phyloP scores from a whole-genome alignment of 2,113 vertebrate genomes.

The Lota lota region DNA sequence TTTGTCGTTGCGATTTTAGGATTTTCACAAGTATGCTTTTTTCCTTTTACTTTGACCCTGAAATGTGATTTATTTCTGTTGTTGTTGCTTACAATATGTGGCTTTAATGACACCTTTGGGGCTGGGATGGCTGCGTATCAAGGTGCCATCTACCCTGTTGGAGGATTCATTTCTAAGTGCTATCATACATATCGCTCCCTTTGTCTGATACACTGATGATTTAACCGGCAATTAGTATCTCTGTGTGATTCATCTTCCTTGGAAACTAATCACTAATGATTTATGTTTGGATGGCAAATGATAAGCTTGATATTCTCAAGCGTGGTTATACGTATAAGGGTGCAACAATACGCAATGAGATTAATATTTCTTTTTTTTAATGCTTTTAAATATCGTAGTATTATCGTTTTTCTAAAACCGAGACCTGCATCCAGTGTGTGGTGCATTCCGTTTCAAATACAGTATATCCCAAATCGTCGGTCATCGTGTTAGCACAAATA shows the following conservation, averaged over 20 bases:
- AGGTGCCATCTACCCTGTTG: too few relatives aligned
- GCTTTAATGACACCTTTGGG: neutral
- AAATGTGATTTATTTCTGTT: neutral
- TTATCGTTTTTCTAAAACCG: neutral
- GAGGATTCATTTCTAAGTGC: too few relatives aligned
- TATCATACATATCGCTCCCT: too few relatives aligned
- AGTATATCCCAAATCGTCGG: neutral
- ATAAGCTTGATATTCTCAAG: neutral
- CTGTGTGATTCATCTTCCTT: neutral
- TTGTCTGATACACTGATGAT: too few relatives aligned
- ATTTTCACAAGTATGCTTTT: neutral
- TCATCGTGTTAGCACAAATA: neutral
- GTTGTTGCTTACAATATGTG: neutral
- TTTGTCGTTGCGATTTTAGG: neutral
- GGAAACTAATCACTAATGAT: neutral
- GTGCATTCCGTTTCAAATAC: slow-evolving; percentile 1
- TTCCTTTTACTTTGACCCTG: neutral
- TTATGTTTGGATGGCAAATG: neutral
- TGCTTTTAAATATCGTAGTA: too few relatives aligned
- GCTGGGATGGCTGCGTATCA: too few relatives aligned
- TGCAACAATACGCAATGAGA: neutral
- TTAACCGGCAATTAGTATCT: neutral
- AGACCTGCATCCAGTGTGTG: slow-evolving; percentile 11
- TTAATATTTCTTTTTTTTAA: too few relatives aligned
- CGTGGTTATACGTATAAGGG: neutral